A percentile compares a stretch with the other conserved stretches of the same genome.
phyloP scores from a whole-genome alignment of 2,888 invertebrate species.

The Cotesia congregata region DNA sequence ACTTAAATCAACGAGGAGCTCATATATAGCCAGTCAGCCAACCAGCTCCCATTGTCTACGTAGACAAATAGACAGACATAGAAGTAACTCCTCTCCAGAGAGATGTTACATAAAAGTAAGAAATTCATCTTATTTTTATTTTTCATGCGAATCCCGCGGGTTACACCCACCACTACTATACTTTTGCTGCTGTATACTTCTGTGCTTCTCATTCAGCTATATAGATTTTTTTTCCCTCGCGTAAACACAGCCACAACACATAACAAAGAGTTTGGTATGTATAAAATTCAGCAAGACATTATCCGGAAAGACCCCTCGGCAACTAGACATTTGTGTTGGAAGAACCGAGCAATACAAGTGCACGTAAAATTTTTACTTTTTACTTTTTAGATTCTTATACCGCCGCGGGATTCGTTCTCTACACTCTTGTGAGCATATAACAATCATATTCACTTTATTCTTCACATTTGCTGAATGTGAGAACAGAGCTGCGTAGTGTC shows the following conservation, averaged over 20 bases:
- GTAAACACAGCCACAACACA: background rate
- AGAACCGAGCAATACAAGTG: background rate
- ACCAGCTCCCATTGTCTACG: background rate
- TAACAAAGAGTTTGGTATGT: background rate
- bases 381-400: background rate
- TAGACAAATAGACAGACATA: background rate
- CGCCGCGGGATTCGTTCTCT: background rate
- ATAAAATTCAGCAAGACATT: background rate
- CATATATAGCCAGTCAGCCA: conserved; percentile 1
- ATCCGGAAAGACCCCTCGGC: conserved; percentile 1
- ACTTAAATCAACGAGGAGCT: background rate
- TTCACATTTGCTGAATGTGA: background rate
- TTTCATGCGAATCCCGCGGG: background rate
- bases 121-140: background rate
- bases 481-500: conserved; percentile 11
- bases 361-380: conserved; percentile 2
- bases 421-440: conserved; percentile 7
- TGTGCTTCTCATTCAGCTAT: background rate
- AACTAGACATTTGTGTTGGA: background rate
- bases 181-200: background rate
- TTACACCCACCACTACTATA: background rate
- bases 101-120: conserved; percentile 1
- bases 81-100: background rate
- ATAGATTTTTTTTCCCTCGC: background rate
- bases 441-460: background rate